Evolutionary conservation across 2,113 vertebrate genomes (phyloP), one percentile per base, ranked within the genome.

Genomic region (Casuarius casuarius): DNA sequence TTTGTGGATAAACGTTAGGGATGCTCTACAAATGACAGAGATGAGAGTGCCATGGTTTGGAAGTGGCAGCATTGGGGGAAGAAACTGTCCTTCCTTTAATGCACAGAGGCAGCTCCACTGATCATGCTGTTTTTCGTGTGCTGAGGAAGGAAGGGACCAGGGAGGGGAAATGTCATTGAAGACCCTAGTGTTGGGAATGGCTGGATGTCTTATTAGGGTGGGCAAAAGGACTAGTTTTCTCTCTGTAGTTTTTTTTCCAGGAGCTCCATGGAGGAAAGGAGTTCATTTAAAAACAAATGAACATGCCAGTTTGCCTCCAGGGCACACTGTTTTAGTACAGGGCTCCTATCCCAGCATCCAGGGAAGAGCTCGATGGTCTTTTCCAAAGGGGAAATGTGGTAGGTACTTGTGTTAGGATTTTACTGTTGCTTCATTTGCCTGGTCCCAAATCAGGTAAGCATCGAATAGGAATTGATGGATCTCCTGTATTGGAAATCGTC

Each of bases 261-360:
- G 58, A 95, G 76, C 23, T 94, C 83, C 23, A 2, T 21, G 76
- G 92, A 91, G 84, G 52, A 62, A 93, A 85, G 46, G 38, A 95
- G 49, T 89, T 87, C 22, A 96, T 89, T 93, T 96, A 90, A 92
- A 96, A 95, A 80, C 62, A 89, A 89, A 94, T 91, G 73, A 14
- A 44, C 0, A 1, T 40, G 13, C n/a, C 74, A 28, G 14, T 1
- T 4, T 83, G 91, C 89, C 92, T 83, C 51, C 89, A 68, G 93
- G 92, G 56, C 65, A 65, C 10, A 0, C 16, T 4, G 14, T n/a
- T 85, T 51, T 59, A 73, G 49, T 26, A 20, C 3, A 2, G 26
- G 58, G 29, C 56, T 62, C 40, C 58, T 76, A 25, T 35, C 28
- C 35, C 40, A 70, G 56, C n/a, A 59, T 79, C 38, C 68, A 54